Evolutionary conservation across 1,140 invertebrate species (phyloP), one percentile per base, ranked within the genome.

Genomic region (Spodoptera frugiperda): DNA sequence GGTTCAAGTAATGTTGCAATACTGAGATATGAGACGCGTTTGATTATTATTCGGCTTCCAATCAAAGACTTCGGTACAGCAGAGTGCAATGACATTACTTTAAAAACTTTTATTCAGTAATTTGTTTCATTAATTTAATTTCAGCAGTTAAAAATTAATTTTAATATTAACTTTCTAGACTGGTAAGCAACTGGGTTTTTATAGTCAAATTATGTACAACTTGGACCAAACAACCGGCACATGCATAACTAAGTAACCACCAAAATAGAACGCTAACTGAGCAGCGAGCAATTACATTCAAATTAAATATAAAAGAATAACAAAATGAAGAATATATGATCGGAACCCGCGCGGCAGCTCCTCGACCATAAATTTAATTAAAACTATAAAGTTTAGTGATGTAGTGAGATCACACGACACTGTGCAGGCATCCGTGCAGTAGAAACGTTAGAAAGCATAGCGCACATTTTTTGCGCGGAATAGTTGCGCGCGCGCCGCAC

Each of bases 401-500:
- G 71, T 73, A 11, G 44, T 55, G 44, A 46, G 51, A 49, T 61
- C 68, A 57, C 85, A 73, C 76, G 80, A 67, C 72, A 55, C 72
- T 55, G 68, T 51, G 77, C 85, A 85, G 74, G 87, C 85, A 85
- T 84, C 84, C 87, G 84, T 80, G 82, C 65, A 68, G 54, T 79
- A 81, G 77, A 86, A 85, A 86, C 83, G 83, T 33, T 86, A 84
- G 86, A 88, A 88, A 90, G 88, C 81, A 78, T 77, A 61, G 77
- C 74, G 68, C 54, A 82, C 83, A 82, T 88, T 89, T 88, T 85
- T 73, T 73, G 55, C 71, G 19, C 46, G 78, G 74, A 80, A 86
- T 87, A 83, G 67, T 78, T 80, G 61, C 46, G 65, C 75, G 74
- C 51, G 67, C 71, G 21, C 39, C 21, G 54, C 39, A 48, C 39